phyloP scores from a whole-genome alignment of 2,888 invertebrate genomes.

The Branchipolynoe longqiensis region DNA sequence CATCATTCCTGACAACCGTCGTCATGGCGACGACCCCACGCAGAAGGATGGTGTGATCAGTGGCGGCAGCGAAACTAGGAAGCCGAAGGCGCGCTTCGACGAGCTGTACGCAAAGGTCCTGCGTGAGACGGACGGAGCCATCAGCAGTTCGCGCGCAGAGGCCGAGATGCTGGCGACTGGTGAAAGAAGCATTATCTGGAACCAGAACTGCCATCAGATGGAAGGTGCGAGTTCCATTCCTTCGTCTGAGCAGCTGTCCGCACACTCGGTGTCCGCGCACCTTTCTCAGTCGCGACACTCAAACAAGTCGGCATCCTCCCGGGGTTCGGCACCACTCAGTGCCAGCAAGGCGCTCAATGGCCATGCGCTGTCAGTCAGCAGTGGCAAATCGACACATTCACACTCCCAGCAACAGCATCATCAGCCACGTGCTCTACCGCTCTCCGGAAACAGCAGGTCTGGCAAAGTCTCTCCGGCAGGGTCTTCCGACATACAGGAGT shows the following conservation, averaged over 20 bases:
- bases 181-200: background rate
- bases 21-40: slow-evolving; percentile 58
- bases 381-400: no score
- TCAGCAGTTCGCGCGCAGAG: slow-evolving; percentile 40
- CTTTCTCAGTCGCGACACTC: background rate
- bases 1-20: slow-evolving; percentile 59
- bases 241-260: background rate
- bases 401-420: background rate
- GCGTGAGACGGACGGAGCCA: slow-evolving; percentile 65
- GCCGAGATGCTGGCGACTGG: background rate
- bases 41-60: slow-evolving; percentile 47
- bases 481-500: slow-evolving; percentile 5
- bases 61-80: background rate
- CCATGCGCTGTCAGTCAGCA: slow-evolving; percentile 1
- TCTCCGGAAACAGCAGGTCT: background rate
- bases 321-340: background rate
- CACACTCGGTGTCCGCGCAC: background rate
- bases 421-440: background rate
- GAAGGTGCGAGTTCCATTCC: background rate
- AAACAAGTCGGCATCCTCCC: background rate
- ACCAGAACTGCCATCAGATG: background rate
- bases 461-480: slow-evolving; percentile 3
- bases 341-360: background rate
- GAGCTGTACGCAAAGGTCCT: slow-evolving; percentile 67
- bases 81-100: slow-evolving; percentile 63